Evolutionary conservation across 2,888 invertebrate genomes (phyloP), one percentile per base, ranked within the genome.

Genomic region (Axea sp.): DNA sequence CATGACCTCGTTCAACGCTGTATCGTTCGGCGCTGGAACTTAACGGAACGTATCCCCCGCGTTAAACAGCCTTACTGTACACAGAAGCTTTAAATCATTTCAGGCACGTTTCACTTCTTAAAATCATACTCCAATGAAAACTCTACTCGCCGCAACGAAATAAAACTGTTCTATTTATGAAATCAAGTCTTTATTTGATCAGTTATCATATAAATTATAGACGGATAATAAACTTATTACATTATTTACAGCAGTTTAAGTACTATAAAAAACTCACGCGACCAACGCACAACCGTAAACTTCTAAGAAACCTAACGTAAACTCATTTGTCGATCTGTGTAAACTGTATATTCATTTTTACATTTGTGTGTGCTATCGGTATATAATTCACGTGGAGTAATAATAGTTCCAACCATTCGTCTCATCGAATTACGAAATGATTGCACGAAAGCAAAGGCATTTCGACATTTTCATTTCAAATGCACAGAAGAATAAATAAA

Each of bases 51-150:
- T n/a, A n/a, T n/a, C n/a, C n/a, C n/a, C n/a, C n/a, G n/a, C n/a
- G n/a, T n/a, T n/a, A n/a, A n/a, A n/a, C n/a, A n/a, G n/a, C n/a
- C n/a, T n/a, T n/a, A n/a, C n/a, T n/a, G n/a, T n/a, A n/a, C n/a
- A n/a, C n/a, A n/a, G n/a, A n/a, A n/a, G n/a, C n/a, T n/a, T n/a
- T n/a, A n/a, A n/a, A n/a, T n/a, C n/a, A n/a, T n/a, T n/a, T n/a
- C n/a, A 64, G 51, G 45, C 64, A 53, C 53, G 64, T 35, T 28
- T 35, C 24, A 37, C 64, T 64, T 53, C 37, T 45, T 33, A 65
- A 53, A 65, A 65, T 37, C 45, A 55, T 55, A 65, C 53, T 45
- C 41, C 51, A 64, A 45, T 41, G 43, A 12, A 15, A 12, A n/a
- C n/a, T 64, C 28, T 19, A 37, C 31, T 45, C 22, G 64, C 37